Evolutionary conservation across 1,140 invertebrate species (phyloP).

Genomic region (Doryteuthis pealeii): DNA sequence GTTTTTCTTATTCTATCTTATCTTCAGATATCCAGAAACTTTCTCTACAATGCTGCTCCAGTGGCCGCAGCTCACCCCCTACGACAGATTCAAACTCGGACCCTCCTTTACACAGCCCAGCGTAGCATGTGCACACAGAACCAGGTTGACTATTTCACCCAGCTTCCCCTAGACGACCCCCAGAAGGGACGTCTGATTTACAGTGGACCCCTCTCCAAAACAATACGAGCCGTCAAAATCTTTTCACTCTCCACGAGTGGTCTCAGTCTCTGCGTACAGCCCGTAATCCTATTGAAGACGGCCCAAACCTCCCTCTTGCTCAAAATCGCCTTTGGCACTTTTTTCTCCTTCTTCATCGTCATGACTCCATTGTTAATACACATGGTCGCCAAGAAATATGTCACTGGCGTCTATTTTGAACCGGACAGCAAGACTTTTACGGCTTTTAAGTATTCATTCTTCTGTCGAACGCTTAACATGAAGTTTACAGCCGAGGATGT

Average conservation of each 20-base stretch:
- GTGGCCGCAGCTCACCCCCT: too few species aligned
- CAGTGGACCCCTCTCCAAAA: constrained; percentile 67
- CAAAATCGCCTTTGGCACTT: constrained; percentile 66
- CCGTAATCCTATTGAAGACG: constrained; percentile 67
- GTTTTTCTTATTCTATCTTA: too few species aligned
- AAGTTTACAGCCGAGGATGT: constrained; percentile 68
- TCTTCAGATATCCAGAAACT: too few species aligned
- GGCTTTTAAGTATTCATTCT: constrained; percentile 37
- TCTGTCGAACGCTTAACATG: constrained; percentile 32
- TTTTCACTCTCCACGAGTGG: constrained; percentile 78
- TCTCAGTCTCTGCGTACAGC: constrained; percentile 72
- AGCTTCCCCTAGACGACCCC: constrained; percentile 27
- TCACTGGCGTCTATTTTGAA: constrained; percentile 75
- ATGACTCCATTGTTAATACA: constrained; percentile 81
- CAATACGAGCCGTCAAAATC: constrained; percentile 74
- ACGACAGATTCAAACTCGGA: too few species aligned
- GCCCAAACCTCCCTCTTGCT: constrained; percentile 54
- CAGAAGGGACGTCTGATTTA: constrained; percentile 63
- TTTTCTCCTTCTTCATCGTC: constrained; percentile 78
- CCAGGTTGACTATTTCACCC: not conserved
- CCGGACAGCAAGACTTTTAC: constrained; percentile 42
- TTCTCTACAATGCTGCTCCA: too few species aligned
- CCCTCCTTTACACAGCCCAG: too few species aligned
- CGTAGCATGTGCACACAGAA: too few species aligned
- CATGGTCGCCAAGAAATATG: constrained; percentile 82